phyloP scores from a whole-genome alignment of 2,797 vertebrate species.

The Cyprinodon diabolis region DNA sequence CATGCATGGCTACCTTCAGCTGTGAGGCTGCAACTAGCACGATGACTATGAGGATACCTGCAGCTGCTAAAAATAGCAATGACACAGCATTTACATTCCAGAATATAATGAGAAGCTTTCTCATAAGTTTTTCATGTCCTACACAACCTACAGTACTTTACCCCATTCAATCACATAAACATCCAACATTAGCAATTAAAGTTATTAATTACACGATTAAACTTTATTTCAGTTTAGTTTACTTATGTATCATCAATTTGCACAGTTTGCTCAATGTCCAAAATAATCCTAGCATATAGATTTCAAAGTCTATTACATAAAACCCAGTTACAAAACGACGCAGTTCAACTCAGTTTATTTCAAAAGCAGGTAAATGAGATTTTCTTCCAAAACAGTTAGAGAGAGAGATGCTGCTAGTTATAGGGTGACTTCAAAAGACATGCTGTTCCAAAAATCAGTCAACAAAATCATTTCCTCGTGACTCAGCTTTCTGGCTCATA shows the following conservation, averaged over 20 bases:
- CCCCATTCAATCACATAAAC: not conserved
- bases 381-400: not conserved
- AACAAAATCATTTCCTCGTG: slow-evolving; percentile 43
- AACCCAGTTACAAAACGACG: not conserved
- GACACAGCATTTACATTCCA: slow-evolving; percentile 17
- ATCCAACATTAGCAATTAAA: not conserved
- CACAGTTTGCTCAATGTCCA: not conserved
- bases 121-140: not conserved
- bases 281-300: not conserved
- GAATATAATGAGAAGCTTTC: not conserved
- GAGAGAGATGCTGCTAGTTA: not conserved
- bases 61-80: slow-evolving; percentile 42
- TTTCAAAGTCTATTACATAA: not conserved
- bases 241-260: not conserved
- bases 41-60: slow-evolving; percentile 17
- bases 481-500: slow-evolving; percentile 62
- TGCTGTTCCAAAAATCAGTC: slow-evolving; percentile 46
- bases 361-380: not conserved
- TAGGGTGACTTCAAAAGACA: slow-evolving; percentile 15
- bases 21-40: slow-evolving; percentile 14
- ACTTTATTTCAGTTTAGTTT: not conserved
- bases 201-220: not conserved
- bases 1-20: slow-evolving; percentile 16
- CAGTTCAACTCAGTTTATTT: not conserved
- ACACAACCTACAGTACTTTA: no score